Evolutionary conservation across 92 coral and sea anemone genomes (phyloP), one percentile per base, ranked within the genome.

Genomic region (Bergia puertoricense): DNA sequence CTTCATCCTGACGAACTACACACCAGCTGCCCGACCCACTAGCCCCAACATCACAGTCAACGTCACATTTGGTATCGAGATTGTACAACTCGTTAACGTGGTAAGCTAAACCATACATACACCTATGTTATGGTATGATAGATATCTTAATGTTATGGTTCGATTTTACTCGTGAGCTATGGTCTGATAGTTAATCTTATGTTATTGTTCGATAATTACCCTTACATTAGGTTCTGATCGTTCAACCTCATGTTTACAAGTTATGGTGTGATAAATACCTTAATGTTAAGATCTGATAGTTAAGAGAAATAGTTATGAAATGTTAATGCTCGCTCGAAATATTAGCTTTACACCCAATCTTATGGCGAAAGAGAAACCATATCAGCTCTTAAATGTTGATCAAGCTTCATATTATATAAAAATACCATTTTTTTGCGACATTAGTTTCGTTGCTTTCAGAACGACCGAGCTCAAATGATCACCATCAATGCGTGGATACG

Each of bases 11-110:
- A 84, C 13, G 48, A 56, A 84, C 42, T 84, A 84, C 66, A 72
- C n/a, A 1, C 87, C 78, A 20, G 23, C 62, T 0, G 87, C 87
- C 14, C 67, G 87, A 10, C 87, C 87, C 4, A 68, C 87, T 2
- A 75, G 40, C n/a, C 87, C 87, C 9, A 84, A 84, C 43, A 69
- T 68, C 62, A 84, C 87, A 0, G 68, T 90, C 42, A 90, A 88
- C 14, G 92, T 86, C 14, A 80, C 82, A 8, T 90, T 90, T 65
- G 92, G 92, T 16, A 81, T 90, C 59, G 92, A 90, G 82, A 90
- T 90, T 72, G 92, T 90, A 8, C 92, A 90, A 43, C 90, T 90
- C 4, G 92, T 90, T 6, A 88, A 77, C 36, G 92, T 90, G 90
- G 92, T 90, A 86, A 86, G 90, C 8, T 15, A 3, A 3, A 18